These are phyloP conservation scores for Scomber colias DNA, from an alignment of 2,113 vertebrate species.

Conservation along the genomic window DNA sequence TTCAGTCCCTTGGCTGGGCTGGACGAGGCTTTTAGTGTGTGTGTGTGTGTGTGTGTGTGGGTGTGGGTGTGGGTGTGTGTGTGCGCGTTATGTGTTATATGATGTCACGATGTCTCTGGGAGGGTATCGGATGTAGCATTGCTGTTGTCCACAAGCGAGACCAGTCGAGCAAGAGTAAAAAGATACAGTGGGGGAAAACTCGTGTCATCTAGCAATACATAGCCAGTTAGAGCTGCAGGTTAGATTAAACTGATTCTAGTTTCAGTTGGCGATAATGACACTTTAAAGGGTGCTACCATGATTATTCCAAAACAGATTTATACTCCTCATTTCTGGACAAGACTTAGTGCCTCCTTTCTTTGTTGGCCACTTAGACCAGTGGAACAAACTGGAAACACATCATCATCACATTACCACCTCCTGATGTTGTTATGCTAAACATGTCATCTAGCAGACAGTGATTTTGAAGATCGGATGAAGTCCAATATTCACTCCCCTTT, in stretches of 20 bases:
- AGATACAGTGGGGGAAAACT: background rate
- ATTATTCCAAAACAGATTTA: background rate
- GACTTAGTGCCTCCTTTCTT: no score
- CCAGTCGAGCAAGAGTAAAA: background rate
- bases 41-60: background rate
- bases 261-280: background rate
- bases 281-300: background rate
- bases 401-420: background rate
- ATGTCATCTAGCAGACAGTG: background rate
- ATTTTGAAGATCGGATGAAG: background rate
- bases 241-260: background rate
- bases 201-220: background rate
- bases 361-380: no score
- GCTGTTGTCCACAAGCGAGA: conserved; percentile 4
- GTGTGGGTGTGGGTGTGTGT: background rate
- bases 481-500: no score
- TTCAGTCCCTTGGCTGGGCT: background rate
- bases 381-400: background rate
- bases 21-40: background rate
- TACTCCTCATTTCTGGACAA: no score
- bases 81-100: background rate
- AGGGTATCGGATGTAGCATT: conserved; percentile 5
- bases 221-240: background rate
- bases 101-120: background rate
- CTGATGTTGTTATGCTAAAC: background rate